Base-by-base conservation (phyloP, 30 jellyfish, hydroid and myxozoan genomes). In the Pelagia noctiluca region DNA sequence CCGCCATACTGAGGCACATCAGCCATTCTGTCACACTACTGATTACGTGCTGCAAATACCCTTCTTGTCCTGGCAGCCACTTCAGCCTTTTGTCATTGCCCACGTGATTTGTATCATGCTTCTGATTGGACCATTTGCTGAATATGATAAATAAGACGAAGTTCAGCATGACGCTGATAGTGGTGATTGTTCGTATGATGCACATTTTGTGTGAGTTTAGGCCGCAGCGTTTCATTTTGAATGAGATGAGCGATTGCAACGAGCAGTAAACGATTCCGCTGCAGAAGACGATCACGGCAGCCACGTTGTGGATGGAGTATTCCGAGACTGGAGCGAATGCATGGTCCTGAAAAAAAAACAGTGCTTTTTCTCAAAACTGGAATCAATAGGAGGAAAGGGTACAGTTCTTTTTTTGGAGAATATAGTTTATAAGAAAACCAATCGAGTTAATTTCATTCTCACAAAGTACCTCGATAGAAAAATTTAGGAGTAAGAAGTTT, bases 31-130 rank as follows among this genome's bases (percentile, higher is more conserved):
- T 50, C 8, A 91, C 21, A 46, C 92, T 91, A 62, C 94, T 74
- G 26, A 85, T 37, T 50, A 91, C 83, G 75, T 85, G 98, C 34
- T 66, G 88, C 10, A 61, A 63, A 78, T 85, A 91, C 61, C 96
- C 96, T 37, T 96, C 96, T 47, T 85, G 90, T 13, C 83, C 95
- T 38, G 95, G 96, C 70, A 86, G 77, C 98, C 98, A 80, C n/a
- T 81, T 78, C 85, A 32, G 49, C 16, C 33, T 47, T 50, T 83
- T 88, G 18, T 32, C 66, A 49, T 77, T 82, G 0, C 87, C 83
- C 21, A 57, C 61, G 25, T 79, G 77, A 0, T 48, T 85, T 3
- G 28, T 28, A 66, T 88, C 84, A 57, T 64, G 64, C 35, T 63
- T 63, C 60, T 77, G 21, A 36, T 84, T 86, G 25, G 96, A 78